phyloP scores from a whole-genome alignment of 2,888 invertebrate genomes.

The Teinopalpus imperialis region DNA sequence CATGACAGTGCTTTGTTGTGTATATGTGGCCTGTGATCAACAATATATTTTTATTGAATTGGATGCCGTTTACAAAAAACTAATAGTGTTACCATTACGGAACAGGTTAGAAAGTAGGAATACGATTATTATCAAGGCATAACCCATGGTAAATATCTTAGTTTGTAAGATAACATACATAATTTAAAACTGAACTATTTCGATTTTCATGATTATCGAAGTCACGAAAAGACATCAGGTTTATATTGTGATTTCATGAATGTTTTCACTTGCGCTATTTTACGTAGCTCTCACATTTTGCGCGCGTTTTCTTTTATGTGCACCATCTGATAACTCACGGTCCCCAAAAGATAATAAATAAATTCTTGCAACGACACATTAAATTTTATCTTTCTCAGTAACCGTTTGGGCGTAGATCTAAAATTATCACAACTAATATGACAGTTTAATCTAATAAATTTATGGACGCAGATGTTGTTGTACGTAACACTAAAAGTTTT shows the following conservation, averaged over 20 bases:
- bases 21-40: not conserved
- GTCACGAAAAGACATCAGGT: no score
- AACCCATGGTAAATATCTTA: no score
- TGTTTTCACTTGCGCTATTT: no score
- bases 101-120: no score
- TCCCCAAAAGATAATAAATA: slow-evolving; percentile 32
- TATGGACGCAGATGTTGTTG: slow-evolving; percentile 47
- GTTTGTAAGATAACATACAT: no score
- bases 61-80: not conserved
- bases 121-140: no score
- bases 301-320: not conserved
- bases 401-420: slow-evolving; percentile 53
- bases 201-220: no score
- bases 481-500: slow-evolving; percentile 34
- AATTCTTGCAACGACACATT: slow-evolving; percentile 47
- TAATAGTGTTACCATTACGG: no score
- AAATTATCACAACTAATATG: slow-evolving; percentile 54
- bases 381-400: slow-evolving; percentile 54
- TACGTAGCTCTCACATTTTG: no score
- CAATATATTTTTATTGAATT: not conserved
- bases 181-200: no score
- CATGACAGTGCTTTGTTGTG: not conserved
- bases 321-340: slow-evolving; percentile 3
- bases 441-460: slow-evolving; percentile 53
- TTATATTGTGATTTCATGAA: no score